Percentiles rank a stretch among this genome's conserved stretches.
Evolutionary conservation across 2,888 invertebrate species (phyloP).

Genomic region (Ochropacha duplaris): DNA sequence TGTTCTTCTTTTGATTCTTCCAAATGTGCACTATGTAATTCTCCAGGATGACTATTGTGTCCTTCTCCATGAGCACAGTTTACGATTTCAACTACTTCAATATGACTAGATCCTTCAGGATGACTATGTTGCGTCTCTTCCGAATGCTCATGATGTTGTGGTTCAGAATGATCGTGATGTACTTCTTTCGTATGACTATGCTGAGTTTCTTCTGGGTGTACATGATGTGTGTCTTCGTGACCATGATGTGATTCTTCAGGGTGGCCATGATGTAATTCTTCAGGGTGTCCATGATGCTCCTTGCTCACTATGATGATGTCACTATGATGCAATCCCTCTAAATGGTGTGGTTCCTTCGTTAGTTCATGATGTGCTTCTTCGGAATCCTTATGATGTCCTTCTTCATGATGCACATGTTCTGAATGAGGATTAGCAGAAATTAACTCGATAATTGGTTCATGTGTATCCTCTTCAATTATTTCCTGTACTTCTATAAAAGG

Average conservation of each 20-base stretch:
- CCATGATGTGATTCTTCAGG: background rate
- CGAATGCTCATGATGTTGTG: background rate
- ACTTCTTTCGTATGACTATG: background rate
- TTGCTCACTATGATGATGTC: too few relatives aligned
- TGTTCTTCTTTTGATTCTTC: slow-evolving; percentile 10
- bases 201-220: background rate
- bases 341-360: too few relatives aligned
- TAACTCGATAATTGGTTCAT: slow-evolving; percentile 6
- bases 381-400: background rate
- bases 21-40: slow-evolving; percentile 7
- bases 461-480: slow-evolving; percentile 7
- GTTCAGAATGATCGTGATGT: background rate
- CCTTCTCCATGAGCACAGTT: background rate
- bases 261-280: background rate
- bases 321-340: too few relatives aligned
- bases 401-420: background rate
- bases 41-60: background rate
- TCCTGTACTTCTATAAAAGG: slow-evolving; percentile 27
- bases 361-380: background rate
- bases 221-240: background rate
- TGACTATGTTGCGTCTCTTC: background rate
- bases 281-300: too few relatives aligned
- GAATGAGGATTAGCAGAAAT: slow-evolving; percentile 1
- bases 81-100: slow-evolving; percentile 1
- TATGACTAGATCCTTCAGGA: background rate